Conservation (phyloP, 2,113 vertebrate genomes). For the Turnix velox region DNA sequence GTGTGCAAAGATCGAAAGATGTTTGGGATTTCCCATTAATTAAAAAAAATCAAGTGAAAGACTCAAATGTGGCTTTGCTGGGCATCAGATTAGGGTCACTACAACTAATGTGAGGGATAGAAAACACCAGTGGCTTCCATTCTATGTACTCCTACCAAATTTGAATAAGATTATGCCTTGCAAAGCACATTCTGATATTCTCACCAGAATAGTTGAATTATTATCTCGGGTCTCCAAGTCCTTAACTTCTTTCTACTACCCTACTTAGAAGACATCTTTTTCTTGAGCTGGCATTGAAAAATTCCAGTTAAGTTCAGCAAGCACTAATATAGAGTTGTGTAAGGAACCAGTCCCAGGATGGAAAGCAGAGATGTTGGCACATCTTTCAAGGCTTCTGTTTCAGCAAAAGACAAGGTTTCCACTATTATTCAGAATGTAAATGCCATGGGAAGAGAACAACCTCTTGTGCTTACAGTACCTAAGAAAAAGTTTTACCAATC, state of each 20-base stretch:
- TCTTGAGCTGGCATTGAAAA: neutral
- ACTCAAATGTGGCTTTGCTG: neutral
- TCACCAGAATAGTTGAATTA: neutral
- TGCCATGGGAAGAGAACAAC: neutral
- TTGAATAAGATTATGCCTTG: neutral
- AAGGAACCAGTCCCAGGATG: neutral
- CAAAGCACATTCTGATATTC: neutral
- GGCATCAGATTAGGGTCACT: neutral
- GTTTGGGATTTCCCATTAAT: neutral
- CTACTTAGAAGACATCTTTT: neutral
- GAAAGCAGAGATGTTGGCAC: neutral
- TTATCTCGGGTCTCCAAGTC: too few relatives aligned
- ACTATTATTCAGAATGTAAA: neutral
- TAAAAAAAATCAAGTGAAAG: neutral
- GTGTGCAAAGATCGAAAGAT: rapidly evolving
- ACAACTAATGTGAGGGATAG: neutral
- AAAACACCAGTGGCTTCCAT: neutral
- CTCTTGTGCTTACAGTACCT: neutral
- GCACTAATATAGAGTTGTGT: neutral
- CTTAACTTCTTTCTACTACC: neutral
- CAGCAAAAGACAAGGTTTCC: neutral
- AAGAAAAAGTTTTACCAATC: neutral
- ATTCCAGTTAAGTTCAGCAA: neutral
- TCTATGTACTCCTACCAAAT: neutral
- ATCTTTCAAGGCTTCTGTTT: neutral